Conservation (phyloP, 2,888 invertebrate genomes). For the Drosophila barbarae region DNA sequence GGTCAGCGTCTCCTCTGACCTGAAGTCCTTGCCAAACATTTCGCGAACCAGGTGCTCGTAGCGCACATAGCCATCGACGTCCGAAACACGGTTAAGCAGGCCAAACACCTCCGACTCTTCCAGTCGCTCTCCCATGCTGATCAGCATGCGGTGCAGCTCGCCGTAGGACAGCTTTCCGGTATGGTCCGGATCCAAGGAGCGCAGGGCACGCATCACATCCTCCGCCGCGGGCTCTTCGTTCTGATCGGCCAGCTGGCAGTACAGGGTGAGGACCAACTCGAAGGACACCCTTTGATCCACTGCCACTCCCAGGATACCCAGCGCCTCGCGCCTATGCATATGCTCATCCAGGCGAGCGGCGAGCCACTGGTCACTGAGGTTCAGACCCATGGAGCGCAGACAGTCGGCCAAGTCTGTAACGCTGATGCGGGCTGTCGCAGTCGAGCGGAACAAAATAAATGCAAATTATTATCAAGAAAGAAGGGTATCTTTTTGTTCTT, state of each 20-base stretch:
- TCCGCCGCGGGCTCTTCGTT: neutral
- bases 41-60: slow-evolving; percentile 17
- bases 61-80: slow-evolving; percentile 21
- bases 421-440: slow-evolving; percentile 4
- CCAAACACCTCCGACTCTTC: slow-evolving; percentile 20
- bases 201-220: slow-evolving; percentile 10
- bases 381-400: slow-evolving; percentile 34
- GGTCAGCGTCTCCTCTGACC: neutral
- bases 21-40: slow-evolving; percentile 5
- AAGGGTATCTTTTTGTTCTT: neutral
- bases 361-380: slow-evolving; percentile 13
- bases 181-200: neutral
- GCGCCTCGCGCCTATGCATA: slow-evolving; percentile 5
- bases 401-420: slow-evolving; percentile 26
- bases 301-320: neutral
- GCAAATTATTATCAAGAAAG: neutral
- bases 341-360: slow-evolving; percentile 3
- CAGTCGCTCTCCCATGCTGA: slow-evolving; percentile 24
- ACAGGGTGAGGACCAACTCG: slow-evolving; percentile 24
- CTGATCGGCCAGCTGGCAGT: slow-evolving; percentile 12
- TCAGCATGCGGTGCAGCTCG: slow-evolving; percentile 22
- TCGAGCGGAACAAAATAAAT: too few species aligned
- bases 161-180: slow-evolving; percentile 17
- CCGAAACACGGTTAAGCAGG: slow-evolving; percentile 10
- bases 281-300: slow-evolving; percentile 8